Evolutionary conservation across 2,888 invertebrate genomes (phyloP), one percentile per base, ranked within the genome.

Genomic region (Andrena fulva): DNA sequence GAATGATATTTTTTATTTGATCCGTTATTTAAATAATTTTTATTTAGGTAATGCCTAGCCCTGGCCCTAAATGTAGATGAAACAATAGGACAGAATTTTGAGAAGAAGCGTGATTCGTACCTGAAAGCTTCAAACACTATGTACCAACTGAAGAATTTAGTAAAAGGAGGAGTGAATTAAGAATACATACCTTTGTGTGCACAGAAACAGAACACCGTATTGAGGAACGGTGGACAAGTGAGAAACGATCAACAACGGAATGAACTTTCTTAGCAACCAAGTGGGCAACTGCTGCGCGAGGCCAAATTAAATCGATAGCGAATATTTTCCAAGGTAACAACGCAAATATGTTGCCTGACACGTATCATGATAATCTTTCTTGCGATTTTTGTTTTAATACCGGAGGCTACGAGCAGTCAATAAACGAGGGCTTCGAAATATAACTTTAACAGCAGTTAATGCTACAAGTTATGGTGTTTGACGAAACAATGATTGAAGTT

Each of bases 301-400:
- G 2, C 12, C 35, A 68, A 62, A 63, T 78, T 78, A 78, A 75
- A 68, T 78, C 78, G 16, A 78, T 78, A 68, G 4, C 12, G 5
- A 42, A 5, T 1, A 66, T 64, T 73, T 52, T 64, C 64, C 64
- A 76, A 70, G 69, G 79, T 59, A 76, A 79, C 76, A 16, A 8
- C 16, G 12, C 48, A 48, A n/a, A 31, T n/a, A 6, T 60, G 31
- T 33, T 60, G 16, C 7, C 1, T 7, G 31, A 60, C 31, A 31
- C n/a, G 5, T 60, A 16, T 68, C 24, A 33, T 24, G 24, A 54
- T 52, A 68, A 20, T 60, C n/a, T 31, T 31, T 31, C n/a, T n/a
- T 12, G 6, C 12, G 5, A 24, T 20, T 35, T 35, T 27, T 66
- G n/a, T 27, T 66, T 66, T 50, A 66, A 20, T 48, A 16, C 24